Base-by-base conservation (phyloP, 2,113 vertebrate species). In the Oryzias celebensis region DNA sequence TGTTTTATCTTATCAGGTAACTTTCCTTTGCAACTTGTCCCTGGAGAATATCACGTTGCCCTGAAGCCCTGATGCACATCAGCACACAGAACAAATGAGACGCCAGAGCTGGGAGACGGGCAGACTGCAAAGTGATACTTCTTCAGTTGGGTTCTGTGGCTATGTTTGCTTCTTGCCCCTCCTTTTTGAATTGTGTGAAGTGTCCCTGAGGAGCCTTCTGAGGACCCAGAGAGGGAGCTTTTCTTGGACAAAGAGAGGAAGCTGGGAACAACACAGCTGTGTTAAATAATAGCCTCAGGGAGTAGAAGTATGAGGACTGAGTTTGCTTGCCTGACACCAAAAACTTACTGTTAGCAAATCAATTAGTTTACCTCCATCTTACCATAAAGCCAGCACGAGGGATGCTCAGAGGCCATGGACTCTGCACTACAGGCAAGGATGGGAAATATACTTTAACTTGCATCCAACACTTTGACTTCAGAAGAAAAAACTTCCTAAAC, bases 71-170 rank as follows among this genome's bases (percentile, higher is more conserved):
- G 85, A 88, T 81, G 75, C 81, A 88, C 82, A 90, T 90, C 86
- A 83, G 77, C 80, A 83, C 80, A 85, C 80, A 78, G 82, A 90
- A 87, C 87, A 90, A 90, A 90, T 87, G 81, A 87, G 84, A 88
- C 66, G 79, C 84, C 85, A 75, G 84, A 82, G 77, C 78, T 60
- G 78, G 72, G 82, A 84, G 82, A 87, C 61, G 50, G 80, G 78
- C 78, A 78, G 82, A 89, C 87, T 80, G 87, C 77, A 88, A 91
- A 90, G 84, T 82, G 85, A 90, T 90, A 90, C 79, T 78, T 84
- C 83, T 89, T 76, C 77, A 80, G 75, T 85, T 75, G 65, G 75
- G 85, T 83, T 86, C 82, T 80, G 81, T 86, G 78, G 80, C 73
- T 64, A 64, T 73, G 64, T 79, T 83, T 71, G 68, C 52, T 80